These are phyloP conservation scores for Festucalex cinctus DNA, from an alignment of 2,113 vertebrate genomes.

Conservation along the genomic window DNA sequence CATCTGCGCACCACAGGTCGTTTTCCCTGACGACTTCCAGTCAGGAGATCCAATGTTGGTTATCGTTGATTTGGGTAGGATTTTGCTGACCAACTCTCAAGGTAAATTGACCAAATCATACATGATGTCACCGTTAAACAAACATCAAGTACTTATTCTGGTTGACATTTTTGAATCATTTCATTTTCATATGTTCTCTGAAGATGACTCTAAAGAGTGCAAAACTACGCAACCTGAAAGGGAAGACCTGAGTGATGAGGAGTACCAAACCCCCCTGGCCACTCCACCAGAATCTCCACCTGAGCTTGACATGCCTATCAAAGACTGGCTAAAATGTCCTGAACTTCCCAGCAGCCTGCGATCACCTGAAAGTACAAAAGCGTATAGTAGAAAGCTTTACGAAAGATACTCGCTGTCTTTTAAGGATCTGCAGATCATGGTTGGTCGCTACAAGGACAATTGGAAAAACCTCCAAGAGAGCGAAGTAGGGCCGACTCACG, in stretches of 20 bases:
- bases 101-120: slow-evolving; percentile 67
- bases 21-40: slow-evolving; percentile 96
- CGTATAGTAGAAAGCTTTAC: slow-evolving; percentile 84
- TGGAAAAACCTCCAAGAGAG: slow-evolving; percentile 96
- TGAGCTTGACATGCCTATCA: slow-evolving; percentile 65
- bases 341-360: slow-evolving; percentile 53
- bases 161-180: neutral
- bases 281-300: slow-evolving; percentile 88
- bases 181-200: neutral
- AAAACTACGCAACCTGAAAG: slow-evolving; percentile 69
- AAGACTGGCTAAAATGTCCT: slow-evolving; percentile 49
- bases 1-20: slow-evolving; percentile 96
- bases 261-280: slow-evolving; percentile 91
- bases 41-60: slow-evolving; percentile 88
- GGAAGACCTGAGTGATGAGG: slow-evolving; percentile 90
- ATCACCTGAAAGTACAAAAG: slow-evolving; percentile 68
- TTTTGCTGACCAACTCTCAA: slow-evolving; percentile 91
- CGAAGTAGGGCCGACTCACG: slow-evolving; percentile 92
- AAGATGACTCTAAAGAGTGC: slow-evolving; percentile 73
- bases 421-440: slow-evolving; percentile 97
- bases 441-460: slow-evolving; percentile 90
- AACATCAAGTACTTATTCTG: neutral
- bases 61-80: slow-evolving; percentile 91
- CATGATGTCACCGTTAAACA: neutral
- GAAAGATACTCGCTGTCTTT: slow-evolving; percentile 92